Base-by-base conservation (phyloP, 2,113 vertebrate genomes). In the Trichechus manatus region DNA sequence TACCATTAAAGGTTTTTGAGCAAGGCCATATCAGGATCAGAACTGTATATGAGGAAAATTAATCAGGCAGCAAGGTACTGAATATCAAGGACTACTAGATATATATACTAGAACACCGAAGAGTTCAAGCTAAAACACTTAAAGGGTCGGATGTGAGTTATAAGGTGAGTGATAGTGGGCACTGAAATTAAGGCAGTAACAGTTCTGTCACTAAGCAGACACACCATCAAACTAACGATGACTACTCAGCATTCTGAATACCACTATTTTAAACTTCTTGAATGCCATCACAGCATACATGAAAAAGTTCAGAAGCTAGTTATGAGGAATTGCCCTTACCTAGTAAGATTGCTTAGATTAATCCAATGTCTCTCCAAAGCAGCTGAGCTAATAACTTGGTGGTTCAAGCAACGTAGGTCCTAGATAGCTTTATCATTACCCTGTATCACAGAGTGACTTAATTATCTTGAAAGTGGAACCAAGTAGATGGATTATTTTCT, bases 381-480 rank as follows among this genome's bases (percentile, higher is more conserved):
- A 95, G n/a, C 4, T 91, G 39, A 89, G 70, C 13, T 89, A 84
- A 80, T 81, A 68, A 44, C 17, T 74, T 70, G 27, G n/a, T 78
- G 31, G 53, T 70, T 83, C 27, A 75, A 94, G 56, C 66, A 89
- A 96, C 93, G 17, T 33, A 56, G 42, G 14, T 80, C 68, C 25
- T 87, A 39, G 29, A 86, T 36, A 90, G 72, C 63, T 87, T 92
- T 88, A 59, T 75, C 79, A 83, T 83, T 72, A 84, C 47, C 64
- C n/a, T 88, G 39, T 90, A 88, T 74, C 64, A 93, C 53, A 89
- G 72, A 95, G 53, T 53, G 29, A 87, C 50, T 75, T 86, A 95
- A 88, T 89, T 66, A 92, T 92, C 42, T 92, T 86, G 53, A 93
- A 95, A 92, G 27, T 88, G 23, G 50, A 89, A 90, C 11, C 31